A percentile compares a stretch with the other conserved stretches of the same genome.
Conservation (phyloP, 2,888 invertebrate species). For the Ennomos quercinarius region DNA sequence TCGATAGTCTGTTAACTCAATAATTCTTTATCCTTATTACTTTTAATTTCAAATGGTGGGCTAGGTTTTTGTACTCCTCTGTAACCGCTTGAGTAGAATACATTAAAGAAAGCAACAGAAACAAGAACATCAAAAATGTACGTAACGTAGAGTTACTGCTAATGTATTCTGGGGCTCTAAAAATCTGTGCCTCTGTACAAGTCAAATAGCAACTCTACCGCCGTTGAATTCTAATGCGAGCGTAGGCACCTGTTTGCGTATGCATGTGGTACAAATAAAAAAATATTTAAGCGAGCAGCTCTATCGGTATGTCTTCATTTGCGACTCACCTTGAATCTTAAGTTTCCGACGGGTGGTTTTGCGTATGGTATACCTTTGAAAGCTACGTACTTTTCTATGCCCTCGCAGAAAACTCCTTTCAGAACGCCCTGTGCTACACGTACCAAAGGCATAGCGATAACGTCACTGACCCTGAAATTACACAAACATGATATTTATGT, state of each 20-base stretch:
- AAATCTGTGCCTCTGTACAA: slow-evolving; percentile 39
- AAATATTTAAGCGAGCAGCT: slow-evolving; percentile 48
- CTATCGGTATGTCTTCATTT: slow-evolving; percentile 48
- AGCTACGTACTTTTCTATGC: slow-evolving; percentile 63
- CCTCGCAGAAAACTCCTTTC: slow-evolving; percentile 62
- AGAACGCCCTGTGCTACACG: slow-evolving; percentile 66
- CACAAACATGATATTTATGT: slow-evolving; percentile 22
- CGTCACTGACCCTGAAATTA: slow-evolving; percentile 46
- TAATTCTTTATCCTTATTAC: no score
- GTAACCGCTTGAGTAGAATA: neutral
- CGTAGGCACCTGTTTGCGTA: slow-evolving; percentile 39
- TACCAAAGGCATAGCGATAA: slow-evolving; percentile 64
- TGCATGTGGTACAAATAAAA: slow-evolving; percentile 50
- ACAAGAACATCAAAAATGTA: slow-evolving; percentile 20
- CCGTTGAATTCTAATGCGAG: slow-evolving; percentile 52
- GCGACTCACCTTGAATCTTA: slow-evolving; percentile 86
- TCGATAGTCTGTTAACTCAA: neutral
- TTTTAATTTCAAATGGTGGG: no score
- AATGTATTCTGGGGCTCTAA: slow-evolving; percentile 25
- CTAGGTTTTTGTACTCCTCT: no score
- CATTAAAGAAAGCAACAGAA: slow-evolving; percentile 7
- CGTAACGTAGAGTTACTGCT: slow-evolving; percentile 19
- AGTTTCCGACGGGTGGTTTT: slow-evolving; percentile 82
- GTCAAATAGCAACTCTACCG: slow-evolving; percentile 40
- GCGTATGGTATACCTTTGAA: slow-evolving; percentile 87